Base-by-base conservation (phyloP, 2,797 vertebrate genomes). In the Salarias fasciatus region DNA sequence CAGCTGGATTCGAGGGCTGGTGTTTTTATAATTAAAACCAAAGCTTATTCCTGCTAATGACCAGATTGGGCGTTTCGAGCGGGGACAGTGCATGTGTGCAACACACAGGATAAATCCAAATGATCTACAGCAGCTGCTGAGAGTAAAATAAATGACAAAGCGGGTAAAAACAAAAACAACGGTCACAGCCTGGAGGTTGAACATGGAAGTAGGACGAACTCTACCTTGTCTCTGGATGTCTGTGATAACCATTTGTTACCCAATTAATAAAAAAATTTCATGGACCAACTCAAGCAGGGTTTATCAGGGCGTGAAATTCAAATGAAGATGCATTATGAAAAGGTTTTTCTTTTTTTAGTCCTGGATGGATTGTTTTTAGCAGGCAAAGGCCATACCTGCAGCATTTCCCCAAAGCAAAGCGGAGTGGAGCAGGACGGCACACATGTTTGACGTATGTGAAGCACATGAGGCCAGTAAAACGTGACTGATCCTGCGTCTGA, bases 11-110 rank as follows among this genome's bases (percentile, higher is more conserved):
- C 71, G 82, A 86, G 82, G 71, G 64, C 75, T 86, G 82, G 50
- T 88, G 80, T 90, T 88, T 90, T 83, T 87, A 83, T 88, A 92
- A 93, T 93, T 83, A 88, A 89, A 89, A 75, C 85, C 86, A 90
- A 89, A 72, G 55, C 75, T 75, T 75, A 71, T 74, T 86, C 56
- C 78, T 85, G 79, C 84, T 93, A 93, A 93, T 92, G 91, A 90
- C 77, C 88, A 76, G 56, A 73, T 63, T 75, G 58, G 76, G 82
- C 83, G 72, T 75, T 69, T 63, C 77, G 51, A 45, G 72, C 49
- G 24, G 54, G 64, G 71, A 79, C 74, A 60, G 48, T 82, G 69
- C 76, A 82, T 79, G 53, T 84, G 77, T 78, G 61, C 68, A 54
- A 61, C 82, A 79, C 53, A 44, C 63, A 37, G 30, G 38, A 24